Base-by-base conservation (phyloP, 2,797 vertebrate genomes). In the Brotula barbata region DNA sequence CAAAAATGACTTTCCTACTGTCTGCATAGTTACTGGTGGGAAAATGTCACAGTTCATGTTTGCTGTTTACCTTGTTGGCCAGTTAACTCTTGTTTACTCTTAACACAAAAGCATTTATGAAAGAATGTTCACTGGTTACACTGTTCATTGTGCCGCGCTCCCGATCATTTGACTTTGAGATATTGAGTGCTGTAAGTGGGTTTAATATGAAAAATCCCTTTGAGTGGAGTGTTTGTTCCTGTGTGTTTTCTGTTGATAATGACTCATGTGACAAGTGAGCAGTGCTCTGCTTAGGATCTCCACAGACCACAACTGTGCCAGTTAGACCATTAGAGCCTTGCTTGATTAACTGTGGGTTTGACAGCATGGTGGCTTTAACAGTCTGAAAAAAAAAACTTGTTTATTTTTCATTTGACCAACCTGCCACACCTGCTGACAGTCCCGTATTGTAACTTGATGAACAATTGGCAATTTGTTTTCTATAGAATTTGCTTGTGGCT, bases 211-310 rank as follows among this genome's bases (percentile, higher is more conserved):
- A 54, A 53, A 15, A 13, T 52, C 11, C 28, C 6, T 21, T 49
- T 8, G 12, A 36, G 50, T 45, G 1, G 33, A 13, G 58, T 59
- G 67, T 71, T 73, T 65, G 67, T 62, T 22, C 50, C 21, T 0
- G 12, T 49, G 43, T 75, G 37, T 16, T 56, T 58, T 66, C 42
- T 70, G 71, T 79, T 68, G 73, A 75, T 74, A 68, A 75, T 77
- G 55, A 77, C 41, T 72, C 70, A 67, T 61, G 49, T 14, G 20
- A 45, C 50, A 42, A 46, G 52, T 7, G 13, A 16, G 40, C 14
- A 31, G 40, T 1, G 55, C 45, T 69, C 78, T 67, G 73, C 62
- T 73, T 49, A 65, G 61, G 70, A 76, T 82, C 67, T 57, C 36
- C 39, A 12, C 50, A 6, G 59, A 68, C 63, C 57, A 50, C 51